Base-by-base conservation (phyloP, 2,797 vertebrate species). In the Eulemur coronatus region DNA sequence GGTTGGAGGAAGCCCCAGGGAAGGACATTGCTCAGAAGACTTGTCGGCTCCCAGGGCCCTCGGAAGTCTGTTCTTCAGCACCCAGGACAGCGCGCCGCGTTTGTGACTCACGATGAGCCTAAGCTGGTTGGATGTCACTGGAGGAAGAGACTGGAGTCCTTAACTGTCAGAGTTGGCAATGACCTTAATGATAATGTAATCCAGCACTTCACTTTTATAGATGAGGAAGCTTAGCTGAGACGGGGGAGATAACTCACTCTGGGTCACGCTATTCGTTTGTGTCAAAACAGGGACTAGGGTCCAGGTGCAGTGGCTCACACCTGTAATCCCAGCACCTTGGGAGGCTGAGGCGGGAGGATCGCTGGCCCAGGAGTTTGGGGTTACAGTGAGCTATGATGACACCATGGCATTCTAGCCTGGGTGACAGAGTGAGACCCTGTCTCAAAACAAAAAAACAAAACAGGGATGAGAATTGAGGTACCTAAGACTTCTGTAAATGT, bases 1-100 rank as follows among this genome's bases (percentile, higher is more conserved):
- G 80, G 84, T 57, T 79, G 81, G 57, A 57, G 50, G 41, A 82
- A 84, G 91, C 80, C 79, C 30, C 3, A 0, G 75, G 96, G 89
- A 61, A 79, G 50, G 70, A 75, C 72, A 28, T 4, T 0, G 38
- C 75, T 81, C 38, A 20, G 90, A 55, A 80, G 41, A 59, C 20
- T 35, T 5, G 30, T 72, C 9, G 35, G 79, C 33, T 89, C 69
- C 73, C 38, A 14, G 11, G 61, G 20, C 18, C 0, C 3, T 15
- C 18, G 8, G 7, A 13, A 24, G 4, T 7, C 79, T 80, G 30
- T 75, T 52, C 30, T 88, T 95, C 82, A 80, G 87, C 76, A 84
- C 73, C 57, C 8, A 6, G 92, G 88, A 94, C 61, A 87, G 75
- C 3, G 0, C 26, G 1, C 30, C n/a, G 18, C 75, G n/a, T 75